Percentiles rank a stretch among this genome's conserved stretches.
Conservation (phyloP, 1,140 invertebrate species). For the Popillia japonica region DNA sequence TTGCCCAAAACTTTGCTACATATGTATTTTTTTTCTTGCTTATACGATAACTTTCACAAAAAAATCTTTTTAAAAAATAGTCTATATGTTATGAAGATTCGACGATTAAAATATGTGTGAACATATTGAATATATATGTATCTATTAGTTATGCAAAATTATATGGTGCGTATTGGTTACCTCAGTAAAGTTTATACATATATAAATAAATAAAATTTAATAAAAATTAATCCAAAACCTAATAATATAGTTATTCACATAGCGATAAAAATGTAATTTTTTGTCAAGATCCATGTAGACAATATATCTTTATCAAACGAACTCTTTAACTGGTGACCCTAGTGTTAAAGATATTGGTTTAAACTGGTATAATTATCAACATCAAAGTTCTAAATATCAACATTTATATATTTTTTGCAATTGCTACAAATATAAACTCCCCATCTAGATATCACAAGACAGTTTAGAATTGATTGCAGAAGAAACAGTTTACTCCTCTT, state of each 20-base stretch:
- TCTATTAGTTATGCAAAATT: no score
- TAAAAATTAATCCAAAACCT: neutral
- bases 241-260: neutral
- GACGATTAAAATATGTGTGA: no score
- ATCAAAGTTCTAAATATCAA: conserved; percentile 6
- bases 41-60: no score
- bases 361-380: conserved; percentile 17
- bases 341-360: neutral
- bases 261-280: neutral
- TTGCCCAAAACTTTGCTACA: no score
- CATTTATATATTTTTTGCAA: conserved; percentile 16
- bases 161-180: no score
- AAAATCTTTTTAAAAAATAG: no score
- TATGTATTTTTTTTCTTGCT: no score
- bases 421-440: conserved; percentile 3
- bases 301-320: neutral
- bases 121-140: no score
- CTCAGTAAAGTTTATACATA: no score
- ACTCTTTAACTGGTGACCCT: neutral
- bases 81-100: no score
- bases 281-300: neutral
- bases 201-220: neutral
- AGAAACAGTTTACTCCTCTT: neutral
- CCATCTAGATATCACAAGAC: neutral
- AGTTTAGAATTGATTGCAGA: neutral